A percentile compares a stretch with the other conserved stretches of the same genome.
Conservation (phyloP, 1,140 invertebrate species). For the Drosophila tristis region DNA sequence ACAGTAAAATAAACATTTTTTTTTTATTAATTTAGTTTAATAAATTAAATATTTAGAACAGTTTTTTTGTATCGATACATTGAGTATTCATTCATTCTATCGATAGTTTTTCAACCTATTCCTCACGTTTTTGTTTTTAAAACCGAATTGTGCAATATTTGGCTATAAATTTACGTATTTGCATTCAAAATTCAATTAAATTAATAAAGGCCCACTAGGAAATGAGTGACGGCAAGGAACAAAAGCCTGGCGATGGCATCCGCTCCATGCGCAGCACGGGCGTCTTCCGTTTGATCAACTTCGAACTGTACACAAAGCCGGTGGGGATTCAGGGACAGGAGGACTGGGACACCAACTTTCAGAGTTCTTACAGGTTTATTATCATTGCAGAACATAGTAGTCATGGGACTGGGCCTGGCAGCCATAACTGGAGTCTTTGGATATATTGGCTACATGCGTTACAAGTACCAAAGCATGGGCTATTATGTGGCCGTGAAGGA, state of each 20-base stretch:
- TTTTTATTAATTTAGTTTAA: too few relatives aligned
- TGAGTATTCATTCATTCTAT: not conserved
- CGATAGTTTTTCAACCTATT: not conserved
- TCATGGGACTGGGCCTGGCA: conserved; percentile 90
- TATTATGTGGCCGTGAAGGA: conserved; percentile 91
- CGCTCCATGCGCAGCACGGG: conserved; percentile 89
- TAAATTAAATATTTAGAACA: too few relatives aligned
- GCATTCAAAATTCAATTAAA: not conserved
- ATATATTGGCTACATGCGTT: conserved; percentile 92
- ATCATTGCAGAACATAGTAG: conserved; percentile 88
- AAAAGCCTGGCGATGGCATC: conserved; percentile 90
- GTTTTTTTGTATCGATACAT: too few relatives aligned
- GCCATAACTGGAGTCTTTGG: conserved; percentile 89
- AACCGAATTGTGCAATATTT: conserved; percentile 57
- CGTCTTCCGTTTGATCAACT: conserved; percentile 91
- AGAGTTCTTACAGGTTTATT: not conserved
- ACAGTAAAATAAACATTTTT: too few relatives aligned
- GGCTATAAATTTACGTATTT: too few relatives aligned
- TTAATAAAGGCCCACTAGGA: not conserved
- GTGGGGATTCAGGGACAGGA: conserved; percentile 84
- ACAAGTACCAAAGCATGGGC: conserved; percentile 90
- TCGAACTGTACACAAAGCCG: conserved; percentile 92
- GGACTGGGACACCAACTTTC: not conserved
- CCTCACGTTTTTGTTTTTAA: conserved; percentile 49
- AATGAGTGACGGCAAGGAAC: conserved; percentile 49